Evolutionary conservation across 2,113 vertebrate species (phyloP).

Genomic region (Mionectes macconnelli): DNA sequence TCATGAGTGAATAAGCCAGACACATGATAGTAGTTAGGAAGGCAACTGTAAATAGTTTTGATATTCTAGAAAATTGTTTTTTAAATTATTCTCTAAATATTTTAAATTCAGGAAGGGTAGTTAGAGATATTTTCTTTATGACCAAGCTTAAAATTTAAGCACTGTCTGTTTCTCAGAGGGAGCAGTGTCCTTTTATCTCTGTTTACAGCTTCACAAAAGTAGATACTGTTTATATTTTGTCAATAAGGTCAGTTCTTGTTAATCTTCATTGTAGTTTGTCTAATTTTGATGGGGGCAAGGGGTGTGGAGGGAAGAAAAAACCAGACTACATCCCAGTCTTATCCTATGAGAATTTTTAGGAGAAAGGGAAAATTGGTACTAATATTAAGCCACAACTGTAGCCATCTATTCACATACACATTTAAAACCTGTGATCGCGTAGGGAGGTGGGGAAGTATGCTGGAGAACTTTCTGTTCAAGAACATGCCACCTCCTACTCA

Average conservation of each 20-base stretch:
- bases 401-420: background rate
- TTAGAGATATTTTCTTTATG: background rate
- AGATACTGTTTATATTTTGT: background rate
- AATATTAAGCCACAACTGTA: conserved; percentile 25
- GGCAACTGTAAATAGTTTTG: background rate
- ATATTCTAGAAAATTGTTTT: background rate
- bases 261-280: background rate
- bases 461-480: conserved; percentile 58
- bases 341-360: background rate
- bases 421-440: conserved; percentile 10
- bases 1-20: background rate
- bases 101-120: background rate
- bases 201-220: background rate
- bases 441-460: conserved; percentile 44
- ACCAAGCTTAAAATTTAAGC: background rate
- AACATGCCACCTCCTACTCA: conserved; percentile 58
- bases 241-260: background rate
- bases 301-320: accelerated
- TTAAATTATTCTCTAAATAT: background rate
- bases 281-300: accelerated
- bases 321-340: background rate
- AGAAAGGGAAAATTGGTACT: background rate
- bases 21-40: background rate
- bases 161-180: background rate
- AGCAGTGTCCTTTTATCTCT: background rate